These are phyloP conservation scores for Alectoris magna DNA, from an alignment of 2,797 vertebrate species.

Conservation along the genomic window DNA sequence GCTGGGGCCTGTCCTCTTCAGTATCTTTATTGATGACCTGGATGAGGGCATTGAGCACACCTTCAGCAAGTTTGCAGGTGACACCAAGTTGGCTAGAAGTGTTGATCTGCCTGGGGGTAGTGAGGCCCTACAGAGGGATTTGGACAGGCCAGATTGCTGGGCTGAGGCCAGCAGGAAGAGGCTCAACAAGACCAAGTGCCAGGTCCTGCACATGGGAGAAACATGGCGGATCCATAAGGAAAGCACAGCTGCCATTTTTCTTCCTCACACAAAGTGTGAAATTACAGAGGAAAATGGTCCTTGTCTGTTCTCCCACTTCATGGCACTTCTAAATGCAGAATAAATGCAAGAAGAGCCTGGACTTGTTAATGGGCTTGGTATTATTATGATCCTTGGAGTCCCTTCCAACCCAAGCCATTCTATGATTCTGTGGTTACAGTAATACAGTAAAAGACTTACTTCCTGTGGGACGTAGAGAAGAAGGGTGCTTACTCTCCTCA, in stretches of 20 bases:
- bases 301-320: neutral
- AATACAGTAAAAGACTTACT: neutral
- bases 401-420: too few relatives aligned
- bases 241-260: neutral
- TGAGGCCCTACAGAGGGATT: too few relatives aligned
- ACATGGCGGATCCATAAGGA: rapidly evolving
- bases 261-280: neutral
- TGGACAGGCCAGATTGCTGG: too few relatives aligned
- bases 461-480: neutral
- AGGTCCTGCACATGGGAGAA: neutral
- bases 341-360: neutral
- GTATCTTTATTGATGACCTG: too few relatives aligned
- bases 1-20: too few relatives aligned
- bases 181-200: too few relatives aligned
- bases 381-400: neutral
- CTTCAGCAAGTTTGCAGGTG: too few relatives aligned
- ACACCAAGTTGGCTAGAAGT: too few relatives aligned
- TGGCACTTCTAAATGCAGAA: neutral
- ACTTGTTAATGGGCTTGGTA: neutral
- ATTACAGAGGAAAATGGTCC: rapidly evolving
- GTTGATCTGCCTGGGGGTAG: too few relatives aligned
- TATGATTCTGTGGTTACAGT: neutral
- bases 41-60: too few relatives aligned
- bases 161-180: too few relatives aligned
- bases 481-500: neutral